Percentiles rank a stretch among this genome's conserved stretches.
Conservation (phyloP, 1,140 invertebrate species). For the Leptinotarsa undecemlineata region DNA sequence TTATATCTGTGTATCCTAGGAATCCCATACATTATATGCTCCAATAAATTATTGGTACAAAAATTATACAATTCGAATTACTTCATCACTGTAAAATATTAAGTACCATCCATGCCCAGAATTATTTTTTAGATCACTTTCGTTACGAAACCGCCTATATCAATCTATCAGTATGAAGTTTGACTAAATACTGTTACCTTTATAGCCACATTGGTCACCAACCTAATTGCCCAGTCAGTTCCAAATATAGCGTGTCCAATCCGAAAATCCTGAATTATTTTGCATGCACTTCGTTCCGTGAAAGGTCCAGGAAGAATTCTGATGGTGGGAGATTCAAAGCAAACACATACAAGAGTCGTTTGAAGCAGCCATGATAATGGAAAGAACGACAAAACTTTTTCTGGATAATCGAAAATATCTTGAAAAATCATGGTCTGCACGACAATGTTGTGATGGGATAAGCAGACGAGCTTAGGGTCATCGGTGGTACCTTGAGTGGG, state of each 20-base stretch:
- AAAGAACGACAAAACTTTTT: constrained; percentile 44
- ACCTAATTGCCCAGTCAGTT: constrained; percentile 34
- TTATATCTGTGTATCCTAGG: too few relatives aligned
- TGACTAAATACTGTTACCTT: constrained; percentile 19
- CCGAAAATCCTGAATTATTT: constrained; percentile 44
- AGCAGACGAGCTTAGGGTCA: constrained; percentile 40
- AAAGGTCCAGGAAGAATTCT: constrained; percentile 39
- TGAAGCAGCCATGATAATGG: constrained; percentile 43
- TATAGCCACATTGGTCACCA: constrained; percentile 37
- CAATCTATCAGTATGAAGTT: too few relatives aligned
- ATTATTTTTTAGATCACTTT: too few relatives aligned
- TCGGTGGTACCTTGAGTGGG: constrained; percentile 39
- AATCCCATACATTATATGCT: too few relatives aligned
- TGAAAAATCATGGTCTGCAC: constrained; percentile 34
- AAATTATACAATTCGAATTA: too few relatives aligned
- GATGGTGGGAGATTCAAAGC: constrained; percentile 33
- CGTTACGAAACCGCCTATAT: too few relatives aligned
- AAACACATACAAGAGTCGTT: constrained; percentile 37
- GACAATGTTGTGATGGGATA: constrained; percentile 42
- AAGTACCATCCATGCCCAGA: too few relatives aligned
- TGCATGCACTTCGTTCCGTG: constrained; percentile 41
- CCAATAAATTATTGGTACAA: too few relatives aligned
- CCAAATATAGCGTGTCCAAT: constrained; percentile 41
- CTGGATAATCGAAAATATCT: constrained; percentile 29
- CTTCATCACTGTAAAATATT: too few relatives aligned